Evolutionary conservation across 2,113 vertebrate species (phyloP).

Genomic region (Holacanthus passer): DNA sequence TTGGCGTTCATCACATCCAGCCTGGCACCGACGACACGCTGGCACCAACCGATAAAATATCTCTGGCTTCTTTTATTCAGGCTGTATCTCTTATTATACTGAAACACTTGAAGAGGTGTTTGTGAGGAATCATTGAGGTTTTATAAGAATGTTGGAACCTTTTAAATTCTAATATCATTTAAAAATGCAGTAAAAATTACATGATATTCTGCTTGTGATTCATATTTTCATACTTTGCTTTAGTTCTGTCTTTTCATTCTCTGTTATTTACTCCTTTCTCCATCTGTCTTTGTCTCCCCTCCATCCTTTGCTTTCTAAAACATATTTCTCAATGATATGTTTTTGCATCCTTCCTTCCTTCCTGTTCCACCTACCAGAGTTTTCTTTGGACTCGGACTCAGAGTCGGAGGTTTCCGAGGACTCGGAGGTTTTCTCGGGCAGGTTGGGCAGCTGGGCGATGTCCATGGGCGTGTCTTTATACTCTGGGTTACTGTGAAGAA

Average conservation of each 20-base stretch:
- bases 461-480: slow-evolving; percentile 98
- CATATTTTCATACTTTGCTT: too few species aligned
- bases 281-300: background rate
- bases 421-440: slow-evolving; percentile 96
- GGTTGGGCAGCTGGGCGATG: slow-evolving; percentile 95
- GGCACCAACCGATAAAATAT: slow-evolving; percentile 58
- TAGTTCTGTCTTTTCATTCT: background rate
- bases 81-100: slow-evolving; percentile 16
- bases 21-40: slow-evolving; percentile 42
- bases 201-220: too few species aligned
- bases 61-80: slow-evolving; percentile 31
- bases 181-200: background rate
- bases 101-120: background rate
- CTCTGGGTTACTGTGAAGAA: slow-evolving; percentile 89
- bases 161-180: background rate
- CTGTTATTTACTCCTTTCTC: background rate
- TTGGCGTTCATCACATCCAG: slow-evolving; percentile 41
- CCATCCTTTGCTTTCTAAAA: background rate
- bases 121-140: background rate
- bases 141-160: background rate
- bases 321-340: background rate
- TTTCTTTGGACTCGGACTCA: slow-evolving; percentile 98
- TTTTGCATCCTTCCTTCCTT: background rate
- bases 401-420: slow-evolving; percentile 98
- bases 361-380: slow-evolving; percentile 88